Evolutionary conservation across 2,113 vertebrate genomes (phyloP).

Genomic region (Nestor notabilis): DNA sequence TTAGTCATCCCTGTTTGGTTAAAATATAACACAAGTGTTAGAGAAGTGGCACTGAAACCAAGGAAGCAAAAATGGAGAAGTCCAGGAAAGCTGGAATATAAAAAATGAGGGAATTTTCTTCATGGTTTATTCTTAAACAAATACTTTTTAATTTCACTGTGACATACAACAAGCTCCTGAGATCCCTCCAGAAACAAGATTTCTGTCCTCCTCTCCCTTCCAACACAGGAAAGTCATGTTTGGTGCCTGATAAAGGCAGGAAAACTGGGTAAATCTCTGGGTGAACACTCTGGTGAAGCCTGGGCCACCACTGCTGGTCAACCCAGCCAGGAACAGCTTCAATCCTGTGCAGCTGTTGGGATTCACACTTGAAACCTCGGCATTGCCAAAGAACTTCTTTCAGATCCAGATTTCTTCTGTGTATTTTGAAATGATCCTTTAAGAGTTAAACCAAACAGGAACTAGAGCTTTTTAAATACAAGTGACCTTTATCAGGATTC

Average conservation of each 20-base stretch:
- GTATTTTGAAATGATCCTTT: neutral
- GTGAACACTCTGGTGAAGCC: neutral
- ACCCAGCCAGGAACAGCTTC: neutral
- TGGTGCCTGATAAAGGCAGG: neutral
- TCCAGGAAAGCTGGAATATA: neutral
- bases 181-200: neutral
- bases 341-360: neutral
- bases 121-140: neutral
- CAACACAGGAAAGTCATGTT: neutral
- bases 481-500: neutral
- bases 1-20: neutral
- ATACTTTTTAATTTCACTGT: neutral
- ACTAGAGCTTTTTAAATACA: neutral
- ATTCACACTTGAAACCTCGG: neutral
- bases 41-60: neutral
- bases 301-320: neutral
- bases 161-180: neutral
- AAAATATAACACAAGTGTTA: neutral
- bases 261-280: fast-evolving
- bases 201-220: neutral
- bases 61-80: neutral
- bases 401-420: neutral
- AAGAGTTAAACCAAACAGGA: constrained; percentile 34
- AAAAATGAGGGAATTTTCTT: neutral
- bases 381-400: neutral